phyloP scores from a whole-genome alignment of 2,888 invertebrate species.

The Calliphora vomitoria region DNA sequence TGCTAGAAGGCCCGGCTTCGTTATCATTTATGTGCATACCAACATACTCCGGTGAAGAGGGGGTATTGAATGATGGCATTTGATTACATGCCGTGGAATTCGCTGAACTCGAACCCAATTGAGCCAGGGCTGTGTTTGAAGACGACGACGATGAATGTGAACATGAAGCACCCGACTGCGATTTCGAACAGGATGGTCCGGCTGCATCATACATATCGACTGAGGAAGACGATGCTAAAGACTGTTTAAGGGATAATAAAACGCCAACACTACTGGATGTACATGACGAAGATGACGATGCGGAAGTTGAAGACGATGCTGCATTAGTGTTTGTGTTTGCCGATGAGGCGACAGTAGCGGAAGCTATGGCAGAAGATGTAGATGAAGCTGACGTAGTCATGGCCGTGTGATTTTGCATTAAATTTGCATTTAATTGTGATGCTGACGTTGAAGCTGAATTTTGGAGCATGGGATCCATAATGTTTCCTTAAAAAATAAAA shows the following conservation, averaged over 20 bases:
- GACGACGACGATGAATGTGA: constrained; percentile 46
- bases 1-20: constrained; percentile 64
- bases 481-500: constrained; percentile 77
- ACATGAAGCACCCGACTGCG: constrained; percentile 62
- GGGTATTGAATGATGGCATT: constrained; percentile 58
- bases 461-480: constrained; percentile 90
- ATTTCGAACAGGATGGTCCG: constrained; percentile 68
- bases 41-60: constrained; percentile 65
- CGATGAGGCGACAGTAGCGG: constrained; percentile 69
- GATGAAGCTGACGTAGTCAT: constrained; percentile 71
- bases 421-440: constrained; percentile 77
- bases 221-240: constrained; percentile 54
- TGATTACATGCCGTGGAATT: constrained; percentile 56
- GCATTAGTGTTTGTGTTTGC: constrained; percentile 25
- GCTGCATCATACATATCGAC: constrained; percentile 68
- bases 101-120: constrained; percentile 57
- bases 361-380: constrained; percentile 73
- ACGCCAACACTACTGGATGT: constrained; percentile 64
- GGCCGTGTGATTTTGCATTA: constrained; percentile 68
- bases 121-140: constrained; percentile 54
- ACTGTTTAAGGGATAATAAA: constrained; percentile 56
- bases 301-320: constrained; percentile 69
- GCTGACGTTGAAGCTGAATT: constrained; percentile 86
- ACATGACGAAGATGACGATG: constrained; percentile 70
- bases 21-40: constrained; percentile 70